Base-by-base conservation (phyloP, 2,797 vertebrate species). In the Tragopan temminckii region DNA sequence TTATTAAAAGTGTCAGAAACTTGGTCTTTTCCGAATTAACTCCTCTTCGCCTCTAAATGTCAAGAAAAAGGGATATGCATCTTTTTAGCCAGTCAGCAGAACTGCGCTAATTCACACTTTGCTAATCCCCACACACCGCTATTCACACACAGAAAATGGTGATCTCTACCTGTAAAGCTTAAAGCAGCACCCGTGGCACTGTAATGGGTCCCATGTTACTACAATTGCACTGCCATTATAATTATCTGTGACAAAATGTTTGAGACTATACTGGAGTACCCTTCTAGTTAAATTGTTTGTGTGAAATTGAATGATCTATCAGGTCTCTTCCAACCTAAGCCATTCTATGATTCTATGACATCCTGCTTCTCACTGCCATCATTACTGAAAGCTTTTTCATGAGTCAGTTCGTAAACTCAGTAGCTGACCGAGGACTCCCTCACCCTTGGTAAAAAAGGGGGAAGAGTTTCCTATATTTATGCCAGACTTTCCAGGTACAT, bases 1-100 rank as follows among this genome's bases (percentile, higher is more conserved):
- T 94, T 96, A 96, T 94, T 95, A 95, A 94, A 96, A 92, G 58
- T 89, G 93, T 96, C 95, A 89, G 59, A 90, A 89, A 85, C 64
- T 78, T 90, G 59, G 63, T 63, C 80, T 95, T 96, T 90, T 92
- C 80, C 67, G 83, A 96, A 96, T 89, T 91, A 90, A 90, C 90
- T 88, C 92, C 85, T 92, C 87, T 92, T 93, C 70, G 93, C 83
- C 90, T 92, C 46, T 92, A 96, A 97, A 96, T 91, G 89, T 88
- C 76, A 94, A 94, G 81, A 86, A 92, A 94, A 87, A 95, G 64
- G 72, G 72, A 91, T 78, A 66, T 74, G 75, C 85, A 80, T 91
- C 93, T 75, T 97, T 96, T 94, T 90, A 94, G 81, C 80, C 70
- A 95, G 82, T 77, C 83, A 80, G 89, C 45, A 91, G 83, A 92